A percentile compares a stretch with the other conserved stretches of the same genome.
Conservation (phyloP, 1,140 invertebrate species). For the Zeugodacus cucurbitae region DNA sequence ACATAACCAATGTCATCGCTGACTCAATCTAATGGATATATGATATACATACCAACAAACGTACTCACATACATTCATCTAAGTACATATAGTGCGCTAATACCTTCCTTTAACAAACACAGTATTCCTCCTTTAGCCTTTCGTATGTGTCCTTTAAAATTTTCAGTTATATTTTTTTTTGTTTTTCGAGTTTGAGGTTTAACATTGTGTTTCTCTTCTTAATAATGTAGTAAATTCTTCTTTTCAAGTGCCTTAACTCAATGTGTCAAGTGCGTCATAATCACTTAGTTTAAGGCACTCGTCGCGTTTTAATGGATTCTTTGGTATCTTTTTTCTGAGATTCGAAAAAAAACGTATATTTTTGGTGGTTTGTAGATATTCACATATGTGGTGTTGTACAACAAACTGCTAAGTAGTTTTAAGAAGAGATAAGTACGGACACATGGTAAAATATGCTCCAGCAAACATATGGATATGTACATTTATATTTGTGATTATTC, state of each 20-base stretch:
- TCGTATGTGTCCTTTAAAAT: background rate
- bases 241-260: background rate
- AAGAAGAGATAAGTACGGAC: background rate
- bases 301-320: background rate
- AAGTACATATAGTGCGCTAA: too few relatives aligned
- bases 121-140: background rate
- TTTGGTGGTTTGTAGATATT: background rate
- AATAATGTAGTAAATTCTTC: background rate
- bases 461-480: background rate
- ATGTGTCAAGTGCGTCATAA: constrained; percentile 29
- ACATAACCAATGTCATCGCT: background rate
- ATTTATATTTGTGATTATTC: too few relatives aligned
- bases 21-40: background rate
- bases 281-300: constrained; percentile 12
- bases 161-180: background rate
- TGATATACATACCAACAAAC: background rate
- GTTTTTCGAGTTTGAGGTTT: background rate
- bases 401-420: background rate
- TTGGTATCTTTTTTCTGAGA: background rate
- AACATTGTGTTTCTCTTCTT: background rate
- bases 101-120: background rate
- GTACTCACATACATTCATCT: too few relatives aligned
- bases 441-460: background rate
- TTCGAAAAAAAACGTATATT: background rate
- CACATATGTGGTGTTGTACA: background rate